phyloP scores from a whole-genome alignment of 1,140 invertebrate genomes.

The Zaprionus kolodkinae region DNA sequence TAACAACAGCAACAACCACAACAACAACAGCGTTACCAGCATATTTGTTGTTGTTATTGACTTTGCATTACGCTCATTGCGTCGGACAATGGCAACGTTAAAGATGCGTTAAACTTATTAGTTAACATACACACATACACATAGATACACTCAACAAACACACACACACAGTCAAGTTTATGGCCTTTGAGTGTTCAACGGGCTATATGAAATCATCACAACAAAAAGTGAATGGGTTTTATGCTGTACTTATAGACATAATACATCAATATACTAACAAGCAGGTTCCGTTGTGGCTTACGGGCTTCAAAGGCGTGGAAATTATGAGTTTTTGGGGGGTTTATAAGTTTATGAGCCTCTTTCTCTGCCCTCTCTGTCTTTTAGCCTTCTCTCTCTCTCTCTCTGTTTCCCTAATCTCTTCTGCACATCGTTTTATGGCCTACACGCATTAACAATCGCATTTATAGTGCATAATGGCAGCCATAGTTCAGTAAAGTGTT shows the following conservation, averaged over 20 bases:
- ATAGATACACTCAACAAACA: neutral
- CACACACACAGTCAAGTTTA: conserved; percentile 41
- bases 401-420: neutral
- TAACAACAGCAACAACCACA: conserved; percentile 29
- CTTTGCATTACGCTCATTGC: conserved; percentile 36
- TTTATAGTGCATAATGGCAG: conserved; percentile 50
- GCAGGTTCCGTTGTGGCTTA: conserved; percentile 7
- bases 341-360: conserved; percentile 42
- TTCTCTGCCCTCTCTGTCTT: neutral
- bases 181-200: conserved; percentile 48
- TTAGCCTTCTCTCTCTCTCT: neutral
- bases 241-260: conserved; percentile 62
- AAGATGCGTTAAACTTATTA: conserved; percentile 75
- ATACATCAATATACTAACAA: conserved; percentile 44
- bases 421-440: conserved; percentile 48
- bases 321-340: conserved; percentile 69
- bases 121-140: conserved; percentile 28
- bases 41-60: conserved; percentile 25
- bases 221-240: conserved; percentile 79
- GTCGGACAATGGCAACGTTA: conserved; percentile 47
- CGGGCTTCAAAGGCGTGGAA: conserved; percentile 31
- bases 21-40: conserved; percentile 22
- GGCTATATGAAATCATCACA: conserved; percentile 52
- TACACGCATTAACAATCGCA: conserved; percentile 45
- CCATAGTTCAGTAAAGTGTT: conserved; percentile 63